A percentile compares a stretch with the other conserved stretches of the same genome.
Evolutionary conservation across 2,113 vertebrate genomes (phyloP).

Genomic region (Bagarius yarrelli): DNA sequence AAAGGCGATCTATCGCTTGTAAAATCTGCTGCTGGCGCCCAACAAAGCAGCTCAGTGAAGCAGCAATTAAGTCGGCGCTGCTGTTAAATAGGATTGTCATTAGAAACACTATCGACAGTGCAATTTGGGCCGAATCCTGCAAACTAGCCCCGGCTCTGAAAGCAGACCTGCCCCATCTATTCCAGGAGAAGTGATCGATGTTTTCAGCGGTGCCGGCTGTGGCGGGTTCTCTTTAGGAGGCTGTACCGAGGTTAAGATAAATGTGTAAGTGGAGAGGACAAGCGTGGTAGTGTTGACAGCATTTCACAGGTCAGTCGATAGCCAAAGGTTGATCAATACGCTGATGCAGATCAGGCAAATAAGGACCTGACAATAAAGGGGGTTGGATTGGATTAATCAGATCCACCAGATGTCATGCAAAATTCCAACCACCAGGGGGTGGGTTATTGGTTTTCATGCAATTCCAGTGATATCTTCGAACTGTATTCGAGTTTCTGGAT

Average conservation of each 20-base stretch:
- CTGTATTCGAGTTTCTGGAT: too few species aligned
- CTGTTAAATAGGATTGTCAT: constrained; percentile 27
- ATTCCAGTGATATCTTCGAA: too few species aligned
- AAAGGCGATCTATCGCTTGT: not conserved
- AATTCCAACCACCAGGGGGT: not conserved
- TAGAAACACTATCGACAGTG: constrained; percentile 28
- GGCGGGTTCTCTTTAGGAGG: not conserved
- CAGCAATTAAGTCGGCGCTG: constrained; percentile 6
- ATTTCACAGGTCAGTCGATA: constrained; percentile 19
- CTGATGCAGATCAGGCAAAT: constrained; percentile 24
- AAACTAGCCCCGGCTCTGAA: not conserved
- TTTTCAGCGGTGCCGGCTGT: not conserved
- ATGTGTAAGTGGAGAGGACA: constrained; percentile 21
- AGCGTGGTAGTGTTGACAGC: constrained; percentile 22
- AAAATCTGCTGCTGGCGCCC: not conserved
- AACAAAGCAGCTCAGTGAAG: not conserved
- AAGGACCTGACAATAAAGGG: not conserved
- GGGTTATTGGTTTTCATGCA: not conserved
- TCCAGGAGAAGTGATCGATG: constrained; percentile 15
- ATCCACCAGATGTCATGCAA: not conserved
- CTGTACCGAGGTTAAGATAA: not conserved
- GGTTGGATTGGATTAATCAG: not conserved
- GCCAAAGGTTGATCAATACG: constrained; percentile 17
- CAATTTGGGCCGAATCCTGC: constrained; percentile 23
- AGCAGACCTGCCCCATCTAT: constrained; percentile 14